Conservation (phyloP, 2,113 vertebrate genomes). For the Gila orcuttii region DNA sequence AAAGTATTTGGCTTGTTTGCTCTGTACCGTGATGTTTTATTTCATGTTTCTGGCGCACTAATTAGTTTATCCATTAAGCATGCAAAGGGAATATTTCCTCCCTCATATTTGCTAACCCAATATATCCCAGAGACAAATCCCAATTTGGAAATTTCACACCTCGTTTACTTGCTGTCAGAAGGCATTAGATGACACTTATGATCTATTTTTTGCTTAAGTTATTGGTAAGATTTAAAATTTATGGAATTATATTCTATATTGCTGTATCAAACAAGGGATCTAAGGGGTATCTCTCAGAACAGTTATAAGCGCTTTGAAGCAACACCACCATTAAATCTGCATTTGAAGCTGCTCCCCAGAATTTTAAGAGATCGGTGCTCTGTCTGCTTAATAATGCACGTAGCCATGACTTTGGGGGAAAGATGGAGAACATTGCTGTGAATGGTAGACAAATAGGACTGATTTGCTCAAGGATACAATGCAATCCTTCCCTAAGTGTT, state of each 20-base stretch:
- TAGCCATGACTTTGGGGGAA: background rate
- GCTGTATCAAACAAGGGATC: slow-evolving; percentile 18
- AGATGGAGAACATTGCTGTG: background rate
- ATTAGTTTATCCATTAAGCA: slow-evolving; percentile 19
- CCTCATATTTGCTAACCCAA: slow-evolving; percentile 34
- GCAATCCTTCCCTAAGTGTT: background rate
- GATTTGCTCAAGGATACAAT: slow-evolving; percentile 30
- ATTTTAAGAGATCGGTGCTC: slow-evolving; percentile 21
- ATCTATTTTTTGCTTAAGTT: slow-evolving; percentile 4
- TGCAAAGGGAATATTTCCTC: slow-evolving; percentile 2
- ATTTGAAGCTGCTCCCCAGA: slow-evolving; percentile 6
- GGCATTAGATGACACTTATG: background rate
- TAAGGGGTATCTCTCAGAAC: background rate
- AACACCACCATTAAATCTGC: slow-evolving; percentile 25
- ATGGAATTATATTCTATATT: background rate
- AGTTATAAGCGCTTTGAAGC: background rate
- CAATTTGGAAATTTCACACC: slow-evolving; percentile 39
- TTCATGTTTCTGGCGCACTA: slow-evolving; percentile 10
- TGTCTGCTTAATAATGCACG: slow-evolving; percentile 18
- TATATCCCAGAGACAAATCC: slow-evolving; percentile 32
- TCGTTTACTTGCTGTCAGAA: slow-evolving; percentile 36
- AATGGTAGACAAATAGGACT: slow-evolving; percentile 12
- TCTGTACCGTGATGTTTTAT: background rate
- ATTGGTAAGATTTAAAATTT: background rate
- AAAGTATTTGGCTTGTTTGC: slow-evolving; percentile 8